Conservation (phyloP, 2,113 vertebrate genomes). For the Cinclus cinclus region DNA sequence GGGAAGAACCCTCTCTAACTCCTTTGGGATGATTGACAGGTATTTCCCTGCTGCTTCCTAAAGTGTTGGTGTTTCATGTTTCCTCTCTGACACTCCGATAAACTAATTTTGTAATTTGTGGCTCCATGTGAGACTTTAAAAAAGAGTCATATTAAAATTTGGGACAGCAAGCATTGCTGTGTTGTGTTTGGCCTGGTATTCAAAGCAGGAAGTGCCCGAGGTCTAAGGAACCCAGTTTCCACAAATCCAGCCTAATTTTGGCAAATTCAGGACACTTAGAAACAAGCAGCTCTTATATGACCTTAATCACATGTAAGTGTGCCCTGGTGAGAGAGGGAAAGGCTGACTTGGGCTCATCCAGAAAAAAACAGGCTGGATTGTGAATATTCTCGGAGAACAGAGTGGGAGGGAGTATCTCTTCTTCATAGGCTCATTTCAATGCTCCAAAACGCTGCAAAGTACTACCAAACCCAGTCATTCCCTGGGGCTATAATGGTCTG, state of each 20-base stretch:
- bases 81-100: not conserved
- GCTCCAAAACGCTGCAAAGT: not conserved
- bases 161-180: not conserved
- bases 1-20: not conserved
- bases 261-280: not conserved
- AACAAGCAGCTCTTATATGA: not conserved
- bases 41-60: not conserved
- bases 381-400: not conserved
- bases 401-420: not conserved
- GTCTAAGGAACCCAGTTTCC: constrained; percentile 13
- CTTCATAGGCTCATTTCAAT: not conserved
- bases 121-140: not conserved
- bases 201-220: not conserved
- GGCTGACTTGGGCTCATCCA: not conserved
- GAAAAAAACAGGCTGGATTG: not conserved
- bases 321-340: not conserved
- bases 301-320: not conserved
- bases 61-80: not conserved
- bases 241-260: constrained; percentile 51
- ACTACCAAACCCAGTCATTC: not conserved
- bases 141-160: not conserved
- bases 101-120: not conserved
- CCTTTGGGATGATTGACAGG: not conserved
- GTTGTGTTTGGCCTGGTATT: constrained; percentile 4
- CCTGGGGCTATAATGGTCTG: not conserved